Base-by-base conservation (phyloP, 2,797 vertebrate genomes). In the Schizopygopsis pylzovi region DNA sequence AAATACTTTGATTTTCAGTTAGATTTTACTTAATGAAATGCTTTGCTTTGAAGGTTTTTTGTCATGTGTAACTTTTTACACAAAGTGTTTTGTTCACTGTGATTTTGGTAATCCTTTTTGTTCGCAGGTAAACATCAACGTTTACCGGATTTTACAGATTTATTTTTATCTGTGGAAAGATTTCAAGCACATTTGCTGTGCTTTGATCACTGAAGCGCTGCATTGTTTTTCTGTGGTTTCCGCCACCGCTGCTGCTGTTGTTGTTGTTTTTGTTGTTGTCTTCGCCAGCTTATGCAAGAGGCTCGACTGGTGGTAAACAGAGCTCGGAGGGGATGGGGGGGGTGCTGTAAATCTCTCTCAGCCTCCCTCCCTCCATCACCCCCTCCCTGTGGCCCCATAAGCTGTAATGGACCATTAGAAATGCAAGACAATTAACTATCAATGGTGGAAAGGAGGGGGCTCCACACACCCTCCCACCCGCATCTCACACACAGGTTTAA, bases 381-480 rank as follows among this genome's bases (percentile, higher is more conserved):
- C 45, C 71, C 83, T 84, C 86, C 79, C 83, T 52, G 85, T 89
- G 92, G 92, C 90, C 92, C 92, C 92, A 91, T 93, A 93, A 94
- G 92, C 93, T 92, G 91, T 91, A 94, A 93, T 93, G 94, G 91
- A 93, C 92, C 93, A 93, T 94, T 93, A 93, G 91, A 91, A 93
- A 94, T 93, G 91, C 93, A 91, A 93, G 93, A 95, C 92, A 95
- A 94, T 95, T 95, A 95, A 94, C 93, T 93, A 91, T 93, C 91
- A 89, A 83, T 70, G 84, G 89, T 25, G 71, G 83, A 85, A 43
- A 43, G 83, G 85, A 85, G 39, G 87, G 68, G 56, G 45, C 15
- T 54, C 28, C 47, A 49, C 52, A 75, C 86, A 65, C 72, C 63
- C 87, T 13, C 80, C 83, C 80, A 77, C 56, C 59, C n/a, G 63